phyloP scores from a whole-genome alignment of 2,797 vertebrate species.

The Erpetoichthys calabaricus region DNA sequence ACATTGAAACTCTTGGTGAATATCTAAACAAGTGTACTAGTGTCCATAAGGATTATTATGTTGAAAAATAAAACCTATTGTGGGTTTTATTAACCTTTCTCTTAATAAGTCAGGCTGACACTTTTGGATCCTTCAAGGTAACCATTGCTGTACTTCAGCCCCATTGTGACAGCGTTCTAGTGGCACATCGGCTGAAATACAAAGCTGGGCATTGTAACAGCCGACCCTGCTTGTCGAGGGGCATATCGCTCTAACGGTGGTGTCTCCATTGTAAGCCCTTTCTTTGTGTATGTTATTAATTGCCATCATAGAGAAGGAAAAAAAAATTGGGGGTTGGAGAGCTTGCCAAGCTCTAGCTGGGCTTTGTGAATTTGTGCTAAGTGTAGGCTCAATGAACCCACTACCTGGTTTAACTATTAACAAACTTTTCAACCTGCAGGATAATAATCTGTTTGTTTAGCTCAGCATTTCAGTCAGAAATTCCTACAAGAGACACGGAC shows the following conservation, averaged over 20 bases:
- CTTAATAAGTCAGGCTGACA: too few species aligned
- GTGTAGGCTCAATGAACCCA: background rate
- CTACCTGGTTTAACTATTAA: conserved; percentile 54
- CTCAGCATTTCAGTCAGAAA: conserved; percentile 27
- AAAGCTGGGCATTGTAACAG: background rate
- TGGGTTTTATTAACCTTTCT: too few species aligned
- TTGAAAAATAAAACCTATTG: too few species aligned
- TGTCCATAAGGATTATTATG: too few species aligned
- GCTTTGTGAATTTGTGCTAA: conserved; percentile 7
- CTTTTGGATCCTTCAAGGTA: too few species aligned
- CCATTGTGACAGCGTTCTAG: too few species aligned
- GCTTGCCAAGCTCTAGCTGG: conserved; percentile 4
- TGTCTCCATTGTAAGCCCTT: background rate
- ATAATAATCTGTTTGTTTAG: conserved; percentile 56
- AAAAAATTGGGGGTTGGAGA: conserved; percentile 10
- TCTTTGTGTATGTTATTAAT: conserved; percentile 4
- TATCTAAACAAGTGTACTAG: too few species aligned
- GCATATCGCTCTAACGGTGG: background rate
- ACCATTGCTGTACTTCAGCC: too few species aligned
- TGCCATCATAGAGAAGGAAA: background rate
- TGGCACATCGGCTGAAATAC: background rate
- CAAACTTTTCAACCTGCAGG: conserved; percentile 22
- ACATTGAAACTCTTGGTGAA: too few species aligned
- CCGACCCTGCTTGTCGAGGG: background rate
- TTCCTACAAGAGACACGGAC: conserved; percentile 47